Evolutionary conservation across 1,140 invertebrate species (phyloP).

Genomic region (Agrypnia vestita): DNA sequence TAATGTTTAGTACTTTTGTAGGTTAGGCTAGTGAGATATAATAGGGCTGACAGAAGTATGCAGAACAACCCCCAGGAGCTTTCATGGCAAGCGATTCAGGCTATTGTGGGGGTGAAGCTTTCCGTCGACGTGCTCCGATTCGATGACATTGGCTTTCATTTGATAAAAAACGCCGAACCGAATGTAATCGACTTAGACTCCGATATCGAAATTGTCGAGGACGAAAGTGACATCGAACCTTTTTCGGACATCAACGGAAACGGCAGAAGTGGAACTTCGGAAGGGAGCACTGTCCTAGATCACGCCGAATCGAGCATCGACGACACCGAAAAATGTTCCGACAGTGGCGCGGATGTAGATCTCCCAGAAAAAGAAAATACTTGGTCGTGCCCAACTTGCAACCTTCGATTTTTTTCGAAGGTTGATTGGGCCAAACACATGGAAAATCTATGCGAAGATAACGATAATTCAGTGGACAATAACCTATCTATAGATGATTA

Average conservation of each 20-base stretch:
- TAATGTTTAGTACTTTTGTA: constrained; percentile 70
- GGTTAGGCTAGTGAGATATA: constrained; percentile 72
- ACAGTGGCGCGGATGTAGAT: constrained; percentile 6
- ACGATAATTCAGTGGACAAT: constrained; percentile 70
- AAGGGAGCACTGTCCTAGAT: constrained; percentile 39
- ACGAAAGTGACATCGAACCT: constrained; percentile 70
- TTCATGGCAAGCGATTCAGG: constrained; percentile 74
- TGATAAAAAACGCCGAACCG: constrained; percentile 68
- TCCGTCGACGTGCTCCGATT: constrained; percentile 72
- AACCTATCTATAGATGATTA: constrained; percentile 73
- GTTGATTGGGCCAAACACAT: constrained; percentile 65
- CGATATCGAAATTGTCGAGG: constrained; percentile 72
- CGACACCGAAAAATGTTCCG: constrained; percentile 36
- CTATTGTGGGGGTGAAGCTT: constrained; percentile 73
- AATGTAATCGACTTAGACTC: constrained; percentile 71
- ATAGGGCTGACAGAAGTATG: constrained; percentile 62
- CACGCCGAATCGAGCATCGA: constrained; percentile 14
- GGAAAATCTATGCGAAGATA: constrained; percentile 66
- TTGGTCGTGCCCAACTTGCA: constrained; percentile 29
- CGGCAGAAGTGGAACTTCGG: constrained; percentile 39
- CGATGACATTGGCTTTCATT: constrained; percentile 72
- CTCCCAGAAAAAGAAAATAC: constrained; percentile 16
- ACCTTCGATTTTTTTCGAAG: constrained; percentile 65
- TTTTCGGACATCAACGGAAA: constrained; percentile 48
- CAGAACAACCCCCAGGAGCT: constrained; percentile 74